Percentiles rank a stretch among this genome's conserved stretches.
Conservation (phyloP, 2,113 vertebrate genomes). For the Cyprinodon tularosa region DNA sequence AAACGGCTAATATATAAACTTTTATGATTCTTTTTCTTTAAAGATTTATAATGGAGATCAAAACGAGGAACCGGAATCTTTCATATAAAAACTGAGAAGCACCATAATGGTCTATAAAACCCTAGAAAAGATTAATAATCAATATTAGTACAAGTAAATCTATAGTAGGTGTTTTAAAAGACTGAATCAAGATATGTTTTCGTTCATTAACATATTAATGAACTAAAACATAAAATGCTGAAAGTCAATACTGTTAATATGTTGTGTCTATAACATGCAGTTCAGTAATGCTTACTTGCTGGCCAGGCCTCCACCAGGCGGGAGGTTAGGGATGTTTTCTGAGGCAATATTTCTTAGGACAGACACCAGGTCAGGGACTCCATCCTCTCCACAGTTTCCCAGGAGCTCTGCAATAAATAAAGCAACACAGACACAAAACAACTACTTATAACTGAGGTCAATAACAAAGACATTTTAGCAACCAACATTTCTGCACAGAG, state of each 20-base stretch:
- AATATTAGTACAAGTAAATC: too few relatives aligned
- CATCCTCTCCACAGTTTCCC: slow-evolving; percentile 89
- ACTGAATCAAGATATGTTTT: not conserved
- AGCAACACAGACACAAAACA: not conserved
- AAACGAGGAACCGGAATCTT: too few relatives aligned
- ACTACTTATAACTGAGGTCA: too few relatives aligned
- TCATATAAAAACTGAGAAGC: too few relatives aligned
- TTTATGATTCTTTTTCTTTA: too few relatives aligned
- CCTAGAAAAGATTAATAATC: too few relatives aligned
- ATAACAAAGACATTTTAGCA: not conserved
- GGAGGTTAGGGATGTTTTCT: slow-evolving; percentile 96
- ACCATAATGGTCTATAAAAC: too few relatives aligned
- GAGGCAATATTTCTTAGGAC: slow-evolving; percentile 94
- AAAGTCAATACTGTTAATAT: not conserved
- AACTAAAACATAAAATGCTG: not conserved
- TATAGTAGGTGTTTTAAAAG: not conserved
- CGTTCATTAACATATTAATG: not conserved
- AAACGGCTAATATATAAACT: too few relatives aligned
- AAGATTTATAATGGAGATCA: too few relatives aligned
- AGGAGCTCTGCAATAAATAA: slow-evolving; percentile 85
- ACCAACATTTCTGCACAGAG: not conserved
- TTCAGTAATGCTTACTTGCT: slow-evolving; percentile 86
- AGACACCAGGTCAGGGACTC: slow-evolving; percentile 94
- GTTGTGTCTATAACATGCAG: not conserved
- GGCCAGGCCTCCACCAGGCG: slow-evolving; percentile 97